A percentile compares a stretch with the other conserved stretches of the same genome.
phyloP scores from a whole-genome alignment of 2,888 invertebrate genomes.

The Exocentrus adspersus region DNA sequence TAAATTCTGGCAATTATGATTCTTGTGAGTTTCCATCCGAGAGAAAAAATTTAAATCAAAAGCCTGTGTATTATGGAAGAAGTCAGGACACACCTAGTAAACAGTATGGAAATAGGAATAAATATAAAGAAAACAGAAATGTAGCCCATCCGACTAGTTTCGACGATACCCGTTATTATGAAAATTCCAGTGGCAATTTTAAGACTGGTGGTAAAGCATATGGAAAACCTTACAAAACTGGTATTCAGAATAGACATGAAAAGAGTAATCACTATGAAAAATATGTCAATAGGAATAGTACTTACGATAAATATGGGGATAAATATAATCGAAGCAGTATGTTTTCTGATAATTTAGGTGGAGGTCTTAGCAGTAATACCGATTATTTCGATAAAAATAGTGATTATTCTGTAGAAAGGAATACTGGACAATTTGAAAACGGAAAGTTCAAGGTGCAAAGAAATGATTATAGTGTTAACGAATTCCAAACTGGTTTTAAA shows the following conservation, averaged over 20 bases:
- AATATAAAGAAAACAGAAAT: slow-evolving; percentile 25
- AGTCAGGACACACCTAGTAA: slow-evolving; percentile 12
- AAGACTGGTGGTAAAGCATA: background rate
- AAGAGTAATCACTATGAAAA: slow-evolving; percentile 30
- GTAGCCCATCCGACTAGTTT: background rate
- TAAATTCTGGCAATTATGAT: background rate
- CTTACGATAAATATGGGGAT: slow-evolving; percentile 17
- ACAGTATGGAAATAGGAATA: slow-evolving; percentile 24
- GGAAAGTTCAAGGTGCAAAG: slow-evolving; percentile 28
- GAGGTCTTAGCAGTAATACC: slow-evolving; percentile 18
- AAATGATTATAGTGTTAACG: background rate
- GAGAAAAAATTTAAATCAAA: background rate
- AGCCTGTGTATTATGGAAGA: background rate
- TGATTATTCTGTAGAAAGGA: slow-evolving; percentile 15
- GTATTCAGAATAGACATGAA: slow-evolving; percentile 12
- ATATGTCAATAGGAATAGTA: background rate
- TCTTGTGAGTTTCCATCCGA: background rate
- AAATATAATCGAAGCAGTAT: slow-evolving; percentile 18
- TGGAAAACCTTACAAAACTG: slow-evolving; percentile 1
- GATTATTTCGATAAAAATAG: slow-evolving; percentile 18
- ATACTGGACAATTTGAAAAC: slow-evolving; percentile 31
- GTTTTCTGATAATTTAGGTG: slow-evolving; percentile 21
- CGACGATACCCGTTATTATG: slow-evolving; percentile 2
- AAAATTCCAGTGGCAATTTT: slow-evolving; percentile 6
- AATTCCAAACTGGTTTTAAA: slow-evolving; percentile 15